These are phyloP conservation scores for Protomyctophum bolini DNA, from an alignment of 2,113 vertebrate species.

Conservation along the genomic window DNA sequence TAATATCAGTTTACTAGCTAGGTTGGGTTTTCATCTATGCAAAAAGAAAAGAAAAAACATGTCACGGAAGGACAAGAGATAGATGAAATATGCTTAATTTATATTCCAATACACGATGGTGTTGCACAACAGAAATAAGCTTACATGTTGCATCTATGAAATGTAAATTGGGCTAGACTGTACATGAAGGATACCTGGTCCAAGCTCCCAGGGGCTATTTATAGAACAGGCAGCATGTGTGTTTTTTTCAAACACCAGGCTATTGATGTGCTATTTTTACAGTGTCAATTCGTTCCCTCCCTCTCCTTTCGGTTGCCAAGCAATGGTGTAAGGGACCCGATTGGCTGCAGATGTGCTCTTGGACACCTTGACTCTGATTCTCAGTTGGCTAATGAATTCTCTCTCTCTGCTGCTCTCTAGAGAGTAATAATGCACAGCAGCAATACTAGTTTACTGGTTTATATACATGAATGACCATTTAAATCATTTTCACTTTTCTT, in stretches of 20 bases:
- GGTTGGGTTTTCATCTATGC: conserved; percentile 59
- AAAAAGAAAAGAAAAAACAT: conserved; percentile 9
- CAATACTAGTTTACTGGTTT: background rate
- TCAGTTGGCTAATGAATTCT: conserved; percentile 53
- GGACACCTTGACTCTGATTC: conserved; percentile 56
- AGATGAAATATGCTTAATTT: no score
- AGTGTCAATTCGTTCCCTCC: conserved; percentile 76
- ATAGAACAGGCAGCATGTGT: conserved; percentile 83
- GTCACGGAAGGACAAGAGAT: no score
- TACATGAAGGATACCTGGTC: conserved; percentile 78
- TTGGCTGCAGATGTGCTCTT: conserved; percentile 64
- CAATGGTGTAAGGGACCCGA: conserved; percentile 59
- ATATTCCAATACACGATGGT: no score
- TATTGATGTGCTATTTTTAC: conserved; percentile 83
- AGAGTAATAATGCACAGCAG: background rate
- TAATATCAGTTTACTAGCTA: background rate
- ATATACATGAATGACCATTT: background rate
- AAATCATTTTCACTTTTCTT: no score
- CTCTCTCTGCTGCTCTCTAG: conserved; percentile 26
- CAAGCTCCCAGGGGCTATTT: conserved; percentile 83
- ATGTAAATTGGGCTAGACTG: conserved; percentile 74
- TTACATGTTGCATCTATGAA: conserved; percentile 57
- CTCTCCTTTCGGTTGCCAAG: conserved; percentile 67
- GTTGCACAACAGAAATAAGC: no score
- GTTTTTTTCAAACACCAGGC: conserved; percentile 83